These are phyloP conservation scores for Cairina moschata DNA, from an alignment of 2,113 vertebrate species.

Conservation along the genomic window DNA sequence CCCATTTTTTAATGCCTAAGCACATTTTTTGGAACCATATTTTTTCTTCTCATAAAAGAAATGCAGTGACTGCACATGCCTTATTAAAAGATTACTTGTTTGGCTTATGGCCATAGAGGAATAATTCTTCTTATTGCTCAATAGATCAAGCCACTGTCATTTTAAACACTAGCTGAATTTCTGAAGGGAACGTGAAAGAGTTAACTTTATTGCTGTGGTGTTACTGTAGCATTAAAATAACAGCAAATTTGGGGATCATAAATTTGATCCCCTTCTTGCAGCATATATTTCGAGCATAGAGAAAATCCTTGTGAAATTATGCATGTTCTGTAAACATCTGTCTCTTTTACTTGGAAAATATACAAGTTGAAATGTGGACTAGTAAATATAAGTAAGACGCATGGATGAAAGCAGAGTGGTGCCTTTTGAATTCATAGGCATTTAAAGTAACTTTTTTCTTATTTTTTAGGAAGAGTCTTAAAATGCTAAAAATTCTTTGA, in stretches of 20 bases:
- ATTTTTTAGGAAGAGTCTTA: not conserved
- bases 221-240: not conserved
- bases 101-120: not conserved
- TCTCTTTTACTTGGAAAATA: not conserved
- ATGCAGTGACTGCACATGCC: not conserved
- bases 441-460: not conserved
- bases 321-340: not conserved
- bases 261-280: not conserved
- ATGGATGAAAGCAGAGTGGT: not conserved
- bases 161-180: constrained; percentile 35
- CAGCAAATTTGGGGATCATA: not conserved
- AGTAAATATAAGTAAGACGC: not conserved
- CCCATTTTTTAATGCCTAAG: not conserved
- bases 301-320: not conserved
- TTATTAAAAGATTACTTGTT: constrained; percentile 41
- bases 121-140: constrained; percentile 30
- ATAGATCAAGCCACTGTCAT: constrained; percentile 27
- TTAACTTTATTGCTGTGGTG: not conserved
- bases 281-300: not conserved
- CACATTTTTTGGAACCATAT: not conserved
- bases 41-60: not conserved
- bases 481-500: not conserved
- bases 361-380: not conserved
- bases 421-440: not conserved
- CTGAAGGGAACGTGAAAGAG: constrained; percentile 9